Evolutionary conservation across 2,113 vertebrate genomes (phyloP).

Genomic region (Plecturocebus donacophilus): DNA sequence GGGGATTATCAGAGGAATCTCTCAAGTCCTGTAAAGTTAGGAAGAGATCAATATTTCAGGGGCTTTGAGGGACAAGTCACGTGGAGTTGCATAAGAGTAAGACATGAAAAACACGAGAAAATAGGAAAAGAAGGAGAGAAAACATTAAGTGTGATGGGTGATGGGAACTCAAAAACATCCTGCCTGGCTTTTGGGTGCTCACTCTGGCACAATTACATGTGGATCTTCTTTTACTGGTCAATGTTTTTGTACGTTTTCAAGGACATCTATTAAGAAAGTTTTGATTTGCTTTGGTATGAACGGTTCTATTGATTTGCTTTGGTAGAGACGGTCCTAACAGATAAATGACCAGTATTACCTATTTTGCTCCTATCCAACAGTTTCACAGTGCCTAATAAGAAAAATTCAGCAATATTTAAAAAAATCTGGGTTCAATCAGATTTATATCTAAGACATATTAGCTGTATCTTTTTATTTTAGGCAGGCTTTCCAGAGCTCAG

Average conservation of each 20-base stretch:
- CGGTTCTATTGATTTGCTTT: background rate
- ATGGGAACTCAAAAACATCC: background rate
- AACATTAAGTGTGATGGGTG: too few relatives aligned
- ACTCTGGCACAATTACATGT: fast-evolving
- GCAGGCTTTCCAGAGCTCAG: background rate
- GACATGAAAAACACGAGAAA: background rate
- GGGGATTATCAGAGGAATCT: background rate
- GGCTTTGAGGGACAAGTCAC: fast-evolving
- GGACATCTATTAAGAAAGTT: background rate
- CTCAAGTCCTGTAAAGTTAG: background rate
- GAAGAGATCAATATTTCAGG: background rate
- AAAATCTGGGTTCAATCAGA: background rate
- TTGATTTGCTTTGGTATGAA: too few relatives aligned
- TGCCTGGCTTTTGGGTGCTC: fast-evolving
- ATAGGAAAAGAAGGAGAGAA: background rate
- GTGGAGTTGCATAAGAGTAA: background rate
- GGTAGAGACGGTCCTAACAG: background rate
- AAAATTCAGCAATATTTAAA: background rate
- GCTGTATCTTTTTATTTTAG: background rate
- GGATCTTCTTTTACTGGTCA: background rate
- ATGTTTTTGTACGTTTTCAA: background rate
- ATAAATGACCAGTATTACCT: background rate
- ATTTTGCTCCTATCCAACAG: background rate
- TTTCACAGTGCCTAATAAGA: background rate
- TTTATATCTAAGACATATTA: background rate